A percentile compares a stretch with the other conserved stretches of the same genome.
Conservation (phyloP, 2,113 vertebrate species). For the Ageneiosus marmoratus region DNA sequence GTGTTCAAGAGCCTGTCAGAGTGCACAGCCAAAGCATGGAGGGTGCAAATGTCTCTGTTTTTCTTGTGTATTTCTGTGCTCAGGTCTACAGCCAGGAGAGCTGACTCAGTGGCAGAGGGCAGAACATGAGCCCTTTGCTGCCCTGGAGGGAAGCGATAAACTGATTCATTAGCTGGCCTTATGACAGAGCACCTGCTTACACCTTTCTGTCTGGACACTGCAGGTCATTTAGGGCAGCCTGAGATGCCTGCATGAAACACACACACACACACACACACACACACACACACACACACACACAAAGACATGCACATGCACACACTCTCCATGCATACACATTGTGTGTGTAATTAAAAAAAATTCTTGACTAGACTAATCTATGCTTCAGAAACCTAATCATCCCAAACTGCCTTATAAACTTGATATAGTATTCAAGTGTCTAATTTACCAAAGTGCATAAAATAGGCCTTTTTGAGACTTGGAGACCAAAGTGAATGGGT, state of each 20-base stretch:
- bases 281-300: background rate
- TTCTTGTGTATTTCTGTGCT: constrained; percentile 10
- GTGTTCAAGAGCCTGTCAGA: background rate
- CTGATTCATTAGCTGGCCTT: constrained; percentile 49
- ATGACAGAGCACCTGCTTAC: constrained; percentile 48
- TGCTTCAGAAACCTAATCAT: background rate
- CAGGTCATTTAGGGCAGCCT: constrained; percentile 39
- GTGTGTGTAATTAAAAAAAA: constrained; percentile 2
- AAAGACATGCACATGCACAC: constrained; percentile 4
- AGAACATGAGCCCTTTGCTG: constrained; percentile 39
- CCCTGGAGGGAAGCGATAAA: constrained; percentile 46
- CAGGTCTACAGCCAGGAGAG: constrained; percentile 32
- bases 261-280: constrained; percentile 13
- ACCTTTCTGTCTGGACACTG: constrained; percentile 44
- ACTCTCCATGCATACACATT: background rate
- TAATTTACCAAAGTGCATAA: background rate
- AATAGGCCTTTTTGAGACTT: constrained; percentile 4
- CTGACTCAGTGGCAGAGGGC: constrained; percentile 43
- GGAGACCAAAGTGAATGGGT: background rate
- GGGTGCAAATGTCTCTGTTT: constrained; percentile 31
- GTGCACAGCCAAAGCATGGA: background rate
- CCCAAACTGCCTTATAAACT: background rate
- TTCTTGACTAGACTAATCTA: background rate
- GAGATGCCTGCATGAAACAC: background rate
- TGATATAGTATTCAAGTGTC: background rate